A percentile compares a stretch with the other conserved stretches of the same genome.
Conservation (phyloP, 2,113 vertebrate genomes). For the Ancistrus triradiatus region DNA sequence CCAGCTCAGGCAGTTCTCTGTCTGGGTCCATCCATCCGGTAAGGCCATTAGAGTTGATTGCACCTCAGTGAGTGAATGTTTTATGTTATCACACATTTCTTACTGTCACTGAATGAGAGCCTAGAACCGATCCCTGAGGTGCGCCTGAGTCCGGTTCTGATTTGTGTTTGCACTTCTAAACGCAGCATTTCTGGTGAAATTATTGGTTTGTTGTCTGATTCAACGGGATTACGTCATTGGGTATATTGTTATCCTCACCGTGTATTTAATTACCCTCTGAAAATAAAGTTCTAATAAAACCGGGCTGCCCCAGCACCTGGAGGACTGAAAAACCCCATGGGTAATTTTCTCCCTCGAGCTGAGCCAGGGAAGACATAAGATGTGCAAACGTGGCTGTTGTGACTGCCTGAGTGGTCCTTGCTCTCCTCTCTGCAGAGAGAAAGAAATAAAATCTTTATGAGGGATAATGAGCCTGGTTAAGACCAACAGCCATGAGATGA, state of each 20-base stretch:
- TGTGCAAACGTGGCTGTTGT: conserved; percentile 11
- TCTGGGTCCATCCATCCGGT: conserved; percentile 42
- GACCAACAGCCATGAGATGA: conserved; percentile 44
- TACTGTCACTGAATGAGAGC: background rate
- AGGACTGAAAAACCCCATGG: background rate
- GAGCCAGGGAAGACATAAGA: background rate
- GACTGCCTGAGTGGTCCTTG: conserved; percentile 9
- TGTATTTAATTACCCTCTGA: background rate
- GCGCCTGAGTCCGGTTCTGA: background rate
- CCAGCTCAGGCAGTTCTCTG: conserved; percentile 24
- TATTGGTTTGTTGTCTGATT: too few species aligned
- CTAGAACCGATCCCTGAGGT: background rate
- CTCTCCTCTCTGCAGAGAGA: background rate
- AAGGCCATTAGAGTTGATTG: conserved; percentile 31
- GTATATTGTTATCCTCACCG: background rate
- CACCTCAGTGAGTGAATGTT: too few species aligned
- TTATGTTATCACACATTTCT: too few species aligned
- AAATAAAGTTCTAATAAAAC: background rate
- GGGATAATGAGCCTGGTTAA: conserved; percentile 36
- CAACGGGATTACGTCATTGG: too few species aligned
- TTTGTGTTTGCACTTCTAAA: too few species aligned
- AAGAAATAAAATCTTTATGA: conserved; percentile 28
- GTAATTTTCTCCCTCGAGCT: conserved; percentile 13
- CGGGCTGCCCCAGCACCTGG: background rate
- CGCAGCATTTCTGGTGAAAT: too few species aligned